Evolutionary conservation across 2,113 vertebrate genomes (phyloP).

Genomic region (Odontophorus gujanensis): DNA sequence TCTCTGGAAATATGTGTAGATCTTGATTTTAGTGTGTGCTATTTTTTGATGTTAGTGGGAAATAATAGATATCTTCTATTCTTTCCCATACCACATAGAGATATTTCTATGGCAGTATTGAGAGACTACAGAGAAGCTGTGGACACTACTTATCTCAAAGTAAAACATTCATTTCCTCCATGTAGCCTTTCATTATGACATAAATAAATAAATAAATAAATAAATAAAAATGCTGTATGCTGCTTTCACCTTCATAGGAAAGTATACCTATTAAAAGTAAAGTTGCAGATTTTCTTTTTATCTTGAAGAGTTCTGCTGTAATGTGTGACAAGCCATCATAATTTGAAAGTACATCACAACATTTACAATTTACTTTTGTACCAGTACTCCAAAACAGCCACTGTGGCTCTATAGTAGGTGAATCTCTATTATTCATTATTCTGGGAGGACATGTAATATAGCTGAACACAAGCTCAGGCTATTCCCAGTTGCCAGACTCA

Average conservation of each 20-base stretch:
- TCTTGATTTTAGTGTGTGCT: neutral
- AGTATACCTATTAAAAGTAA: neutral
- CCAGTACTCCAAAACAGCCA: neutral
- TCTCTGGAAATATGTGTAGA: neutral
- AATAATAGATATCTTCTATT: neutral
- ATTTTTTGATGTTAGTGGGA: neutral
- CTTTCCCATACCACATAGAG: neutral
- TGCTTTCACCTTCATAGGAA: neutral
- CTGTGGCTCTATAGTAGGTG: neutral
- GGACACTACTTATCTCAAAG: neutral
- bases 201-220: too few relatives aligned
- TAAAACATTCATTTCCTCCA: neutral
- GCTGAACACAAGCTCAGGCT: neutral
- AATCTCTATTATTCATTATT: conserved; percentile 25
- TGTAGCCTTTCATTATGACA: neutral
- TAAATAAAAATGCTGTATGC: neutral
- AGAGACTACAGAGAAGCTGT: neutral
- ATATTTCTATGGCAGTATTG: neutral
- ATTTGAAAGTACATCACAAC: neutral
- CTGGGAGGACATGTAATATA: neutral
- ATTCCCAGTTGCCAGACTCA: neutral
- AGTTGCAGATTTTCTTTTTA: neutral
- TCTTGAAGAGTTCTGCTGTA: neutral
- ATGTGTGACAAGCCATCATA: neutral
- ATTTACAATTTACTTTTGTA: neutral